Base-by-base conservation (phyloP, 2,797 vertebrate species). In the Sebastes vulpes region DNA sequence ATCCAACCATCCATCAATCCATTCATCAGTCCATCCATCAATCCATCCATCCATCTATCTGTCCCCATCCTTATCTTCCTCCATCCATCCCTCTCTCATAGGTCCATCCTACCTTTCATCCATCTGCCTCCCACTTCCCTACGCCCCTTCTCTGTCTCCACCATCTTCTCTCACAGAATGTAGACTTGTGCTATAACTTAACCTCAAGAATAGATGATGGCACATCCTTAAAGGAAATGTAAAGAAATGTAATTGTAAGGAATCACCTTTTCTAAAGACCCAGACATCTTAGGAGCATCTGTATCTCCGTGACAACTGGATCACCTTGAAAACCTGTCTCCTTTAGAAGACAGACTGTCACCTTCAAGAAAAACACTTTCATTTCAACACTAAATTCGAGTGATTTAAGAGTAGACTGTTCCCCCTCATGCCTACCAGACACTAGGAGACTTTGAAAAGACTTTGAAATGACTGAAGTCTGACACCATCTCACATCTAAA, bases 311-410 rank as follows among this genome's bases (percentile, higher is more conserved):
- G 23, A 25, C 10, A 32, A 48, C 31, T 23, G 26, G 56, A 31
- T 67, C 66, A 63, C 71, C 66, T 58, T 77, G 77, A 64, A 50
- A 72, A 64, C 11, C 26, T 46, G 58, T 38, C 58, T 48, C 46
- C 18, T 63, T 28, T 18, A 10, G 11, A 58, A 48, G 64, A 65
- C 53, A 29, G 54, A 28, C 46, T 25, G 20, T 31, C 65, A 42
- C 58, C 63, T 25, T 42, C 1, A 23, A 63, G 21, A 60, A 31
- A 68, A 54, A 65, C 31, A 16, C 11, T 23, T 26, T 21, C 23
- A 11, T 23, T 18, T 3, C n/a, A 31, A 21, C 70, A 59, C 52
- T 3, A 4, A n/a, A 38, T 25, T n/a, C 52, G n/a, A 11, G 11
- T 53, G 53, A 29, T 65, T 29, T 5, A 6, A 42, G n/a, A 25